Evolutionary conservation across 2,113 vertebrate genomes (phyloP), one percentile per base, ranked within the genome.

Genomic region (Tretioscincus oriximinensis): DNA sequence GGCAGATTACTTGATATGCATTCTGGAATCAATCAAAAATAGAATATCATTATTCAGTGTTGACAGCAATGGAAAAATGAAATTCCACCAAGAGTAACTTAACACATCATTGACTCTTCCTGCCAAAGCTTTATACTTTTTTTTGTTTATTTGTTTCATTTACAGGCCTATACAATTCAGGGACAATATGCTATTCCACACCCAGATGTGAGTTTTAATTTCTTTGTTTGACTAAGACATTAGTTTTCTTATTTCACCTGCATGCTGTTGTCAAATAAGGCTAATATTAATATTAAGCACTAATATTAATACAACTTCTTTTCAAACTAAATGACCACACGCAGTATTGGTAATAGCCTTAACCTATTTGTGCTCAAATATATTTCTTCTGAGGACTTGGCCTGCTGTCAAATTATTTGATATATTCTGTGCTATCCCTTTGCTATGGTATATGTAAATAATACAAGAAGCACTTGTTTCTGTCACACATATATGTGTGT

Each of bases 121-220:
- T 54, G 11, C 28, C 0, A 54, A 41, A 11, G 31, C 35, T 86
- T 92, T 78, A 87, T 73, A 7, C 51, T 5, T 0, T 16, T 47
- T 26, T 20, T 63, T 69, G n/a, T n/a, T n/a, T n/a, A n/a, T 8
- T 12, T 78, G 20, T 91, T 88, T 89, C 86, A 89, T 86, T 92
- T 87, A 9, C 94, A 99, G 98, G 98, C 98, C 95, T 99, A 99
- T 94, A 98, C 98, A 86, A 99, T 99, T 97, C 98, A 99, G 97
- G 98, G 98, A 97, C 98, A 98, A 88, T 99, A 98, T 3, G 98
- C 97, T 93, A 98, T 99, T 93, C 98, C 98, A 88, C 98, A 99
- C 92, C 97, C 97, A 89, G 98, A 98, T 96, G 97, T 99, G 96
- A 99, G 98, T 98, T 94, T 90, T 87, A 78, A 85, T 72, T 84